Base-by-base conservation (phyloP, 2,888 invertebrate species). In the Cheilosia pagana region DNA sequence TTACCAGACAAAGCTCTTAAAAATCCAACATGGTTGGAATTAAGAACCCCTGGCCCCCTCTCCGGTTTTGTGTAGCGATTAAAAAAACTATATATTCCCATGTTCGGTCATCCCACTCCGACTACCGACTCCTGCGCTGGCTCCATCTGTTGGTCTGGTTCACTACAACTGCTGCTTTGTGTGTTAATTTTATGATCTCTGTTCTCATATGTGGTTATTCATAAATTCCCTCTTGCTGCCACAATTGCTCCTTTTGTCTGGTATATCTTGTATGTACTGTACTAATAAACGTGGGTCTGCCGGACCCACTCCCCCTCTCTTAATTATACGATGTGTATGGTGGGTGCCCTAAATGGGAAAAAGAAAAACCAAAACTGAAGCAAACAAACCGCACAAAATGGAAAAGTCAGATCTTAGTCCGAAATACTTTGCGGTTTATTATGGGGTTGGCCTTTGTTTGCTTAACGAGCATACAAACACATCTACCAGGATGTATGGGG, bases 361-460 rank as follows among this genome's bases (percentile, higher is more conserved):
- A 48, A 35, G 45, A 65, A 81, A 79, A 55, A 25, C 57, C 52
- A 76, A 85, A 79, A 35, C 35, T 57, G 70, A 85, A 85, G 55
- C 79, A 85, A 79, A 70, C 79, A 81, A 76, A 79, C 79, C 85
- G 53, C 79, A 85, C 75, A 75, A 81, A 50, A 85, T 85, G 85
- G 75, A 76, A 85, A 81, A 85, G 85, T 85, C 85, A 85, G 76
- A 76, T 65, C 75, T 85, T 85, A 85, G 85, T 85, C 81, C 81
- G 75, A 79, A 85, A 85, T 85, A 81, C 85, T 85, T 79, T 85
- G 85, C 76, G 85, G 85, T 85, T 81, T 85, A 85, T 85, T 79
- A 85, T 71, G 67, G 76, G 81, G 65, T 72, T 82, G 59, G 75
- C 65, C 74, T 85, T 85, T 85, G 79, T 85, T 85, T 75, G 70